Conservation (phyloP, 2,113 vertebrate species). For the Erythrocercus mccallii region DNA sequence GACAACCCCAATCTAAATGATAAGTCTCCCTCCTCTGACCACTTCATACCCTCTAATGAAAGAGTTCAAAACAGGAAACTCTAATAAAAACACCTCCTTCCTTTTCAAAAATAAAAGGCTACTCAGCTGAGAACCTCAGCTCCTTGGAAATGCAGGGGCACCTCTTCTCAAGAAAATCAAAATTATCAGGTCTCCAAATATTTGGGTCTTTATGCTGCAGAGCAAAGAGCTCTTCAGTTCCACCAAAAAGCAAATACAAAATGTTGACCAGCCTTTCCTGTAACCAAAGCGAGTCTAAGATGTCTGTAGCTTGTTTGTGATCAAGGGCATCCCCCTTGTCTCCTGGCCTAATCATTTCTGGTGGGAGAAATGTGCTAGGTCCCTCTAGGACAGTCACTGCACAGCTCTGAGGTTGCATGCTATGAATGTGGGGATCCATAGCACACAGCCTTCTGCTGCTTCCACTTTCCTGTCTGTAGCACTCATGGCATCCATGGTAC, state of each 20-base stretch:
- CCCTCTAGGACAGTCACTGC: not conserved
- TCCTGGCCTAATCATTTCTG: not conserved
- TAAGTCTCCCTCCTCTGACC: not conserved
- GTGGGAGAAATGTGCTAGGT: not conserved
- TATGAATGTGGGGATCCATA: fast-evolving
- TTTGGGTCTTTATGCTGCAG: not conserved
- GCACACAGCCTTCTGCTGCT: not conserved
- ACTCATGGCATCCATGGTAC: not conserved
- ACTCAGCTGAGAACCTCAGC: not conserved
- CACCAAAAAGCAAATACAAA: not conserved
- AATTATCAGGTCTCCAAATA: not conserved
- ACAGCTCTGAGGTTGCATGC: not conserved
- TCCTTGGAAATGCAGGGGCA: not conserved
- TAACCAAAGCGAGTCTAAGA: not conserved
- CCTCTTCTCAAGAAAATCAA: not conserved
- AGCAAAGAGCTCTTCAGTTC: not conserved
- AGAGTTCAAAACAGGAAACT: slow-evolving; percentile 43
- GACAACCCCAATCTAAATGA: not conserved
- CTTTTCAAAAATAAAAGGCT: slow-evolving; percentile 19
- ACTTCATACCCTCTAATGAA: not conserved
- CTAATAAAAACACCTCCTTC: slow-evolving; percentile 23
- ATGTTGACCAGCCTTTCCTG: not conserved
- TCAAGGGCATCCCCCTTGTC: not conserved
- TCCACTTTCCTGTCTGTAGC: not conserved
- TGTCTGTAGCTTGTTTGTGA: not conserved